Conservation (phyloP, 1,140 invertebrate species). For the Choristoneura fumiferana region DNA sequence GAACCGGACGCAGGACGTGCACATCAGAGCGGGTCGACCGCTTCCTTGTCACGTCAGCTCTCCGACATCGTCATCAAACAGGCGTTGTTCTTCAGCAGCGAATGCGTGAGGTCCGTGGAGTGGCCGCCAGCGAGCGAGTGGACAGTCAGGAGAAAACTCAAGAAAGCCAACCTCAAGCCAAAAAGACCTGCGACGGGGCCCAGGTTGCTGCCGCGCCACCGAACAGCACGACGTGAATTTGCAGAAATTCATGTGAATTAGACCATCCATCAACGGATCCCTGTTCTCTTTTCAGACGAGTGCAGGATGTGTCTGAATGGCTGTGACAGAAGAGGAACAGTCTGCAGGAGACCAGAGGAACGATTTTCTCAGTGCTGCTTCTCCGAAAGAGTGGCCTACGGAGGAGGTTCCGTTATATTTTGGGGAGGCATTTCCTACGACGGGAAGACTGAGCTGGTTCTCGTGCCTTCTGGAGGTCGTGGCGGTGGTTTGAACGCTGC, state of each 20-base stretch:
- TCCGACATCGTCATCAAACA: neutral
- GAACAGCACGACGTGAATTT: neutral
- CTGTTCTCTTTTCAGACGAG: conserved; percentile 22
- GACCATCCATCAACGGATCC: neutral
- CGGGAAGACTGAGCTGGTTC: neutral
- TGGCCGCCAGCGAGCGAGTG: neutral
- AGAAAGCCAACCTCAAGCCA: neutral
- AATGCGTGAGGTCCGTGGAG: neutral
- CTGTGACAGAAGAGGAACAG: conserved; percentile 24
- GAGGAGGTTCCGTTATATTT: conserved; percentile 5
- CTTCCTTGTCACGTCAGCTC: neutral
- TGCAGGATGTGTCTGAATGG: conserved; percentile 16
- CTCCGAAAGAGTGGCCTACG: conserved; percentile 31
- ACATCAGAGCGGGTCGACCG: neutral
- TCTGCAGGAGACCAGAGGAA: conserved; percentile 36
- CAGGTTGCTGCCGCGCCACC: neutral
- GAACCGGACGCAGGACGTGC: neutral
- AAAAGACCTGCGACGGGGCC: neutral
- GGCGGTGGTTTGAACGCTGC: neutral
- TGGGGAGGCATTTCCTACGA: neutral
- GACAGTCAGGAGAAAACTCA: neutral
- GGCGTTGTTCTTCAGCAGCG: neutral
- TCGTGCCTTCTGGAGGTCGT: neutral
- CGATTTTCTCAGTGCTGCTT: conserved; percentile 37
- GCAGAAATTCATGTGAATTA: neutral